Conservation (phyloP, 2,113 vertebrate genomes). For the Gymnocephalus cernua region DNA sequence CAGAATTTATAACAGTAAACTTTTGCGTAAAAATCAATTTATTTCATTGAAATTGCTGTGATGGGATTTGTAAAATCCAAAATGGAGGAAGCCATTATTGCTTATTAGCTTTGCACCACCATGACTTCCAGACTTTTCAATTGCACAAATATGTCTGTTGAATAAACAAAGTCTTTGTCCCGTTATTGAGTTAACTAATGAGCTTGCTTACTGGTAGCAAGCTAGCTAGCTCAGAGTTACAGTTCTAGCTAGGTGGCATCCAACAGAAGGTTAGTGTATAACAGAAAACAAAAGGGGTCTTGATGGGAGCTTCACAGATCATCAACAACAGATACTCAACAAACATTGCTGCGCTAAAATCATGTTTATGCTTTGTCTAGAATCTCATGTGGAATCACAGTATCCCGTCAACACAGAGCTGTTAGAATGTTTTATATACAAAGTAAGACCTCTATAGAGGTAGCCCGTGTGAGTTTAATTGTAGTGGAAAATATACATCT, state of each 20-base stretch:
- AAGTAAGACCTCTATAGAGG: neutral
- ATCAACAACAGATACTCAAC: constrained; percentile 25
- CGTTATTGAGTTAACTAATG: neutral
- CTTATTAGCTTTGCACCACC: too few species aligned
- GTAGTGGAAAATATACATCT: neutral
- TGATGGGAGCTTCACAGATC: constrained; percentile 25
- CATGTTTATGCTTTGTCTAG: neutral
- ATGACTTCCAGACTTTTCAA: too few species aligned
- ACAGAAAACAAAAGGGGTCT: constrained; percentile 10
- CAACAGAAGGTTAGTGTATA: neutral
- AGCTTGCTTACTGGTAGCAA: neutral
- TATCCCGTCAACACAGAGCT: neutral
- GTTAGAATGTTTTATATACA: neutral
- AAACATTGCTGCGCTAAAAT: constrained; percentile 12
- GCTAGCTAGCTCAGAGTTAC: neutral
- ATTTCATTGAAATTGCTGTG: too few species aligned
- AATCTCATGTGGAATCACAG: constrained; percentile 10
- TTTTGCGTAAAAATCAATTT: too few species aligned
- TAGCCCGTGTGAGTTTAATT: neutral
- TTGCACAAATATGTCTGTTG: neutral
- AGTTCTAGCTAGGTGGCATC: neutral
- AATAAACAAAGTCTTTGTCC: neutral
- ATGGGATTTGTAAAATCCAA: too few species aligned
- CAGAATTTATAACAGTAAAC: too few species aligned
- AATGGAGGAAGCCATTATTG: too few species aligned